Percentiles rank a stretch among this genome's conserved stretches.
Evolutionary conservation across 2,113 vertebrate genomes (phyloP).

Genomic region (Tachuris rubrigastra): DNA sequence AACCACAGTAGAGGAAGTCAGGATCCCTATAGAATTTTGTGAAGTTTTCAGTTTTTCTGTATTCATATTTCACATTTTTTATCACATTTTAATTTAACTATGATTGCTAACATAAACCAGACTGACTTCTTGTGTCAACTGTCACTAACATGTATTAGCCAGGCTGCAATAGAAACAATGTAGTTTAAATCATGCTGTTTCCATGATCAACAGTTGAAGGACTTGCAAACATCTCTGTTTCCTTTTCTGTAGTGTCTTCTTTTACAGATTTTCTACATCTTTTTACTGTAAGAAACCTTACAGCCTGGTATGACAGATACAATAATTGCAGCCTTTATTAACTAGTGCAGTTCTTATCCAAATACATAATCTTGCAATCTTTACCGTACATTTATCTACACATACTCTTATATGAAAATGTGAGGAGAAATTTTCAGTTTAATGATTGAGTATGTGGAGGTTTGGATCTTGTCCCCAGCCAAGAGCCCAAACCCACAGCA

Average conservation of each 20-base stretch:
- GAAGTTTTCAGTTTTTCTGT: background rate
- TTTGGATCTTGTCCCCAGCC: too few species aligned
- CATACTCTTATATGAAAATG: background rate
- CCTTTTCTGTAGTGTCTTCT: background rate
- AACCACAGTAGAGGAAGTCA: background rate
- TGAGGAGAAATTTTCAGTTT: background rate
- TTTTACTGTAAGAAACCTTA: background rate
- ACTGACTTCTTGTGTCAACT: accelerated
- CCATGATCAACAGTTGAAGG: background rate
- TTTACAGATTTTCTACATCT: background rate
- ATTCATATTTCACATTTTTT: background rate
- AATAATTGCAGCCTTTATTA: background rate
- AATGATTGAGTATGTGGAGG: too few species aligned
- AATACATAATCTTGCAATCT: background rate
- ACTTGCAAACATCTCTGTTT: background rate
- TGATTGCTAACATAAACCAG: accelerated
- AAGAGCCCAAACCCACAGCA: too few species aligned
- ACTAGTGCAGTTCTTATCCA: background rate
- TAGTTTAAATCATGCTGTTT: background rate
- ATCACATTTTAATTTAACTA: background rate
- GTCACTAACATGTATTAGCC: background rate
- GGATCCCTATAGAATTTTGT: background rate
- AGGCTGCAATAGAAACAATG: background rate
- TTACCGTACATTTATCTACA: background rate
- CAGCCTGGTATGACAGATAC: background rate